Evolutionary conservation across 2,797 vertebrate species (phyloP).

Genomic region (Sebastes baramenuke): DNA sequence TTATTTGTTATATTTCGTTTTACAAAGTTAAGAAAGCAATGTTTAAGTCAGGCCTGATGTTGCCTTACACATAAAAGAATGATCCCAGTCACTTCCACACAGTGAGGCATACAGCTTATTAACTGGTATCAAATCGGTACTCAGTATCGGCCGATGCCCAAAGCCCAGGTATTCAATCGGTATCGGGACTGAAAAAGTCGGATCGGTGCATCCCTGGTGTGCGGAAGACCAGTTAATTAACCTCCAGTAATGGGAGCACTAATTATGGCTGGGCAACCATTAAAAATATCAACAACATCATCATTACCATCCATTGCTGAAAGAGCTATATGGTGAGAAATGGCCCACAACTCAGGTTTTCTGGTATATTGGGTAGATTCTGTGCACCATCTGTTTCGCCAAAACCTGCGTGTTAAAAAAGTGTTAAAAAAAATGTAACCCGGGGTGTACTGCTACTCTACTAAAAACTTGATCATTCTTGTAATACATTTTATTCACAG

Average conservation of each 20-base stretch:
- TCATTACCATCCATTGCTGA: conserved; percentile 9
- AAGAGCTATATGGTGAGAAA: conserved; percentile 6
- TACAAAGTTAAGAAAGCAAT: too few species aligned
- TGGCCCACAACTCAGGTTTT: conserved; percentile 6
- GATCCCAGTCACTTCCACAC: too few species aligned
- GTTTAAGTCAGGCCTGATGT: too few species aligned
- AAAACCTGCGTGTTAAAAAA: background rate
- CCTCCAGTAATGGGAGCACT: conserved; percentile 38
- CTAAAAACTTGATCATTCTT: background rate
- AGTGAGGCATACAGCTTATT: too few species aligned
- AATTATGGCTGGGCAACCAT: conserved; percentile 21
- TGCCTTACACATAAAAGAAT: too few species aligned
- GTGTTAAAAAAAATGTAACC: background rate
- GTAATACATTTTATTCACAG: background rate
- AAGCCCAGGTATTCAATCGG: too few species aligned
- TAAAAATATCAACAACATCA: conserved; percentile 24
- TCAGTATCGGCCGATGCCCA: too few species aligned
- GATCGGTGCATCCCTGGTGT: background rate
- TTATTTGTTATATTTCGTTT: too few species aligned
- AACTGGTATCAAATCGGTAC: too few species aligned
- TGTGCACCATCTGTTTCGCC: background rate
- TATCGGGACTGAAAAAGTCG: too few species aligned
- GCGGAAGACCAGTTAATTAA: conserved; percentile 49
- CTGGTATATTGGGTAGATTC: background rate
- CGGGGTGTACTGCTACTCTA: background rate